phyloP scores from a whole-genome alignment of 35 echinoderm and acorn worm species.

The Ophiothrix spiculata region DNA sequence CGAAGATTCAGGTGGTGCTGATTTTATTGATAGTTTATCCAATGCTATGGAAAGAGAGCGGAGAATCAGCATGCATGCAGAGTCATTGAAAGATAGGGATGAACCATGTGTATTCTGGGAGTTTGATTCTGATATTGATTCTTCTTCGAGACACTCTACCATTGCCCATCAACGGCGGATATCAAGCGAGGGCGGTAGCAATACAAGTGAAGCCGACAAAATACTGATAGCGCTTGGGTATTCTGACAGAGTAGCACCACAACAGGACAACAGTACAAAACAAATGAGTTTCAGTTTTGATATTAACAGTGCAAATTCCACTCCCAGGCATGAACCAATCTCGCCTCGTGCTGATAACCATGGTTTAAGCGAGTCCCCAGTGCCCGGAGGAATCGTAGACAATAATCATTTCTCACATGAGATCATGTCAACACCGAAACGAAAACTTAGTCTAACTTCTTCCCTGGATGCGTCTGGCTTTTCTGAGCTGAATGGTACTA shows the following conservation, averaged over 20 bases:
- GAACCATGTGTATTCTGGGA: constrained; percentile 83
- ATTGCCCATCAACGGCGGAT: not conserved
- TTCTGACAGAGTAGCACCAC: constrained; percentile 7
- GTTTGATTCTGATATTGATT: constrained; percentile 87
- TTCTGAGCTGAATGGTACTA: not conserved
- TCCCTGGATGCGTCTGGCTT: not conserved
- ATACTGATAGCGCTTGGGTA: constrained; percentile 57
- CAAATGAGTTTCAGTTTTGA: not conserved
- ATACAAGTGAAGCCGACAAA: constrained; percentile 47
- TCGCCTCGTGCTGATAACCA: not conserved
- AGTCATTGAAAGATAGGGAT: constrained; percentile 46
- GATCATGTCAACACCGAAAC: not conserved
- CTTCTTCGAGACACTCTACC: constrained; percentile 6
- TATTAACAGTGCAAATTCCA: not conserved
- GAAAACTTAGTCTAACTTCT: not conserved
- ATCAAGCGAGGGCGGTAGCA: constrained; percentile 1
- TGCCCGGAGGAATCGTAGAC: not conserved
- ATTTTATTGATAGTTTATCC: constrained; percentile 23
- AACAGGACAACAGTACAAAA: not conserved
- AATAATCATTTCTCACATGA: not conserved
- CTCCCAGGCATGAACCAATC: not conserved
- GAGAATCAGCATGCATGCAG: constrained; percentile 7
- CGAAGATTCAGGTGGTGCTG: constrained; percentile 30
- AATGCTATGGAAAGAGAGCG: not conserved
- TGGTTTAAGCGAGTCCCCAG: not conserved